phyloP scores from a whole-genome alignment of 23 tunicate species.

The Styela plicata region DNA sequence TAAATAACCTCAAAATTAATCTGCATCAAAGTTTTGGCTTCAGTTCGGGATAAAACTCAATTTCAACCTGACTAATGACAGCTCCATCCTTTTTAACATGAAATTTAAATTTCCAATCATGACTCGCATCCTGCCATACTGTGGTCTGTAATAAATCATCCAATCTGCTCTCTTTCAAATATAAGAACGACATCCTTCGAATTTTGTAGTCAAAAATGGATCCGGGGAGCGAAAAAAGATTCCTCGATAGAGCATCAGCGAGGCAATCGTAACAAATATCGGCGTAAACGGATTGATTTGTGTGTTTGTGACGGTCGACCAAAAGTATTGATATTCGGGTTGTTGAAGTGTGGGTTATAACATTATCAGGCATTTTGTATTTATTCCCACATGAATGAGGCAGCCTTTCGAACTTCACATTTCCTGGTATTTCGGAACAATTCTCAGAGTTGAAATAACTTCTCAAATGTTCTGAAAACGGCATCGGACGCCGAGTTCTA shows the following conservation, averaged over 20 bases:
- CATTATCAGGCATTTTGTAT: background rate
- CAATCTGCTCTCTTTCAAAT: background rate
- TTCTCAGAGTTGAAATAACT: background rate
- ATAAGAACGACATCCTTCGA: constrained; percentile 10
- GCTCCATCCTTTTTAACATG: constrained; percentile 7
- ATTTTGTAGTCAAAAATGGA: constrained; percentile 9
- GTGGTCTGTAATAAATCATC: background rate
- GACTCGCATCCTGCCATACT: constrained; percentile 22
- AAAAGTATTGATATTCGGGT: background rate
- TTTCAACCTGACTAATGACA: constrained; percentile 13
- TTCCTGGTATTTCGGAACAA: background rate
- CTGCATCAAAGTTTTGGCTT: background rate
- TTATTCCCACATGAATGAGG: background rate
- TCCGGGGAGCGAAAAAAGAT: background rate
- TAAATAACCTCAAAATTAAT: too few relatives aligned
- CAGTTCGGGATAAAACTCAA: background rate
- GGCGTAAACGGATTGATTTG: constrained; percentile 14
- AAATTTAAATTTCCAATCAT: constrained; percentile 11
- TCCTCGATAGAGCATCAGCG: background rate
- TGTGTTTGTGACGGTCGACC: background rate
- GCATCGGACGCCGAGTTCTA: constrained; percentile 16
- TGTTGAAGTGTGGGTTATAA: background rate
- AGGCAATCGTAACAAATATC: constrained; percentile 26
- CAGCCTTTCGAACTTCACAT: background rate
- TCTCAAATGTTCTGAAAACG: background rate